A percentile compares a stretch with the other conserved stretches of the same genome.
Conservation (phyloP, 1,140 invertebrate genomes). For the Papilio aristodemus region DNA sequence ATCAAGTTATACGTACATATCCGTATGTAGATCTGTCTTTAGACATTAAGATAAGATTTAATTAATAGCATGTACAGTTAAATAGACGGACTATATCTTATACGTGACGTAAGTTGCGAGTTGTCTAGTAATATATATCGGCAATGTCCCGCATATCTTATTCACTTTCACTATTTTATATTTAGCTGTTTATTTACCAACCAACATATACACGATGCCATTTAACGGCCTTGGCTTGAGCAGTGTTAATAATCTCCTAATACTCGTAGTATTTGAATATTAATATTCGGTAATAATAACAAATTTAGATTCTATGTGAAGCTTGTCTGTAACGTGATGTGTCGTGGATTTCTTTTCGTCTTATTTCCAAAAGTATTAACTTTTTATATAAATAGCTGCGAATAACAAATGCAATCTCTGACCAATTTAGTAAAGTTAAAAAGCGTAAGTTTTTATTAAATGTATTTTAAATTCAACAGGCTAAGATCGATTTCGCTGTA, state of each 20-base stretch:
- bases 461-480: slow-evolving; percentile 40
- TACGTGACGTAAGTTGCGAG: background rate
- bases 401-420: no score
- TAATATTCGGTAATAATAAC: background rate
- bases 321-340: no score
- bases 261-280: background rate
- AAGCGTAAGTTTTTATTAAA: no score
- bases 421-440: no score
- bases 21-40: background rate
- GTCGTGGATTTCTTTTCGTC: no score
- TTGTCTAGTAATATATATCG: background rate
- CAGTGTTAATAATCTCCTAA: background rate
- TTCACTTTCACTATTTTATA: slow-evolving; percentile 10
- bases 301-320: no score
- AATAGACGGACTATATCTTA: slow-evolving; percentile 3
- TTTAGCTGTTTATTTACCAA: slow-evolving; percentile 1
- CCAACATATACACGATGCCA: background rate
- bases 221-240: background rate
- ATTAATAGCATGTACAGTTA: slow-evolving; percentile 7
- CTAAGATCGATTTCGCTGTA: slow-evolving; percentile 72
- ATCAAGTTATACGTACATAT: background rate
- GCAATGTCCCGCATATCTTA: background rate
- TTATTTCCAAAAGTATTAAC: no score
- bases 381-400: no score
- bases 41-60: slow-evolving; percentile 19